These are phyloP conservation scores for Malurus melanocephalus DNA, from an alignment of 2,113 vertebrate species.

Conservation along the genomic window DNA sequence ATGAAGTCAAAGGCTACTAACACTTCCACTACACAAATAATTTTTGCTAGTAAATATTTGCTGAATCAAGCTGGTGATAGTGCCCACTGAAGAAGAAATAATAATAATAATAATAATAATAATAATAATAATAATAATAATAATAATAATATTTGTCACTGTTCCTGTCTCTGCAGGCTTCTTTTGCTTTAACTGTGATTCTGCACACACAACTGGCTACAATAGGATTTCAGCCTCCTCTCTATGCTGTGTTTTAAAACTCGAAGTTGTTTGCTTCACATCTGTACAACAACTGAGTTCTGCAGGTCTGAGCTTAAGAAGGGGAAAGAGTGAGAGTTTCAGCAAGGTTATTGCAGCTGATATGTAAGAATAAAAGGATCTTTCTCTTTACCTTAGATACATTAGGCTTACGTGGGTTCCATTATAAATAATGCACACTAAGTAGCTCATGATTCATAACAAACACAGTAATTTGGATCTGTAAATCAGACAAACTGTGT, in stretches of 20 bases:
- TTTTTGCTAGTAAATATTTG: neutral
- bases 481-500: neutral
- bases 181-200: neutral
- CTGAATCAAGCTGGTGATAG: neutral
- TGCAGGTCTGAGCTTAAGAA: neutral
- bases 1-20: neutral
- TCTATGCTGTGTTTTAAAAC: neutral
- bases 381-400: neutral
- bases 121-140: neutral
- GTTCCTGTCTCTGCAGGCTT: neutral
- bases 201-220: neutral
- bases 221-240: neutral
- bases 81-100: neutral
- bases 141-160: neutral
- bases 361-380: neutral
- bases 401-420: neutral
- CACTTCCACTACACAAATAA: neutral
- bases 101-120: neutral
- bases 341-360: neutral
- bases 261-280: neutral
- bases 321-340: neutral
- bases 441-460: neutral
- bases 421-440: neutral
- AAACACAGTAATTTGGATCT: neutral
- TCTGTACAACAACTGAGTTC: neutral